These are phyloP conservation scores for Torymus tubicola DNA, from an alignment of 2,888 invertebrate genomes.

Conservation along the genomic window DNA sequence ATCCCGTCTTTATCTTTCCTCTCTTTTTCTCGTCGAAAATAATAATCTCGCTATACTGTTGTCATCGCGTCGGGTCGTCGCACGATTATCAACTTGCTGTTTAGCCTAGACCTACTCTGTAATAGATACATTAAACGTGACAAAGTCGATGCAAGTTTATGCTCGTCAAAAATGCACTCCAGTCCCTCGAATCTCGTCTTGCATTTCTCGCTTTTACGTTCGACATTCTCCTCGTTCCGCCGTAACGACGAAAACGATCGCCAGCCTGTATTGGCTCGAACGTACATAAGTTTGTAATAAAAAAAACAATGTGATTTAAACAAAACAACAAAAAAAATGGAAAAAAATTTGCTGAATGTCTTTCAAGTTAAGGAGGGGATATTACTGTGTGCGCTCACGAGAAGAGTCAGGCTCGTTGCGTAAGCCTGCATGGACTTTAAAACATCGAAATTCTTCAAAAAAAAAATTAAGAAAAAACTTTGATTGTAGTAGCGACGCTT, in stretches of 20 bases:
- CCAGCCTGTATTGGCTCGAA: neutral
- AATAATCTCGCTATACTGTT: slow-evolving; percentile 51
- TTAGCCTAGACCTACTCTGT: slow-evolving; percentile 55
- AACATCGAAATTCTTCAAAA: slow-evolving; percentile 44
- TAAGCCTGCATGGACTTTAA: slow-evolving; percentile 56
- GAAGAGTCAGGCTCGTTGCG: slow-evolving; percentile 20
- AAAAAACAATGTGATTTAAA: no score
- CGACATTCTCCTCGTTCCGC: neutral
- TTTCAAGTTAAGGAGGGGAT: slow-evolving; percentile 1
- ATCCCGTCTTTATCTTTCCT: slow-evolving; percentile 37
- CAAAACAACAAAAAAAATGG: no score
- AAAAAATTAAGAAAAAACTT: neutral
- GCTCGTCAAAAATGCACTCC: slow-evolving; percentile 22
- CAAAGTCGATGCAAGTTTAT: slow-evolving; percentile 59
- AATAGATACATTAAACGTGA: slow-evolving; percentile 46
- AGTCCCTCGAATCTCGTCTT: slow-evolving; percentile 2
- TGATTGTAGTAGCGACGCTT: slow-evolving; percentile 50
- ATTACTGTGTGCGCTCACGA: neutral
- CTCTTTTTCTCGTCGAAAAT: slow-evolving; percentile 45
- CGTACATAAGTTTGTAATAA: slow-evolving; percentile 3
- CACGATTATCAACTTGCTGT: slow-evolving; percentile 54
- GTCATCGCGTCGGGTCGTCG: slow-evolving; percentile 52
- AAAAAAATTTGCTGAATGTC: slow-evolving; percentile 3
- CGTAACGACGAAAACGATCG: slow-evolving; percentile 1
- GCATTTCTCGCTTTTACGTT: neutral